Evolutionary conservation across 2,113 vertebrate genomes (phyloP).

Genomic region (Misgurnus mizolepis): DNA sequence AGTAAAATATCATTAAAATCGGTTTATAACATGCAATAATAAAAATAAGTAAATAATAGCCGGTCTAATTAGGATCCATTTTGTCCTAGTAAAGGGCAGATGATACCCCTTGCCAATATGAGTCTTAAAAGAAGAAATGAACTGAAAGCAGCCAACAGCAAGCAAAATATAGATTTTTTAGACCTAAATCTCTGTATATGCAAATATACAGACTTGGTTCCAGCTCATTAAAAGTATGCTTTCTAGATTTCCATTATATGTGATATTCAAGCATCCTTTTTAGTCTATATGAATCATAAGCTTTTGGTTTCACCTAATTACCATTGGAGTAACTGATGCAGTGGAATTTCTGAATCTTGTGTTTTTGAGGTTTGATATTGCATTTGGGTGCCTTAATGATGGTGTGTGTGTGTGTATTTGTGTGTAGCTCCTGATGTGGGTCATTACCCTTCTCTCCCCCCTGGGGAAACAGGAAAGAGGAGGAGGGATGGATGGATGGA

Average conservation of each 20-base stretch:
- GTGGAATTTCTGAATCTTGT: slow-evolving; percentile 69
- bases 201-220: background rate
- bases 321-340: slow-evolving; percentile 20
- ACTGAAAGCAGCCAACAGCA: background rate
- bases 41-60: background rate
- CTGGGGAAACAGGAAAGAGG: slow-evolving; percentile 65
- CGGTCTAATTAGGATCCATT: no score
- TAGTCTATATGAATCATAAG: background rate
- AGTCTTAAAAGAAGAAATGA: background rate
- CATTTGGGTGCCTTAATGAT: slow-evolving; percentile 64
- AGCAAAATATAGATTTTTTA: background rate
- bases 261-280: background rate
- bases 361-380: slow-evolving; percentile 66
- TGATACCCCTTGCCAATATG: background rate
- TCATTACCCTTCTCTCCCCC: slow-evolving; percentile 75
- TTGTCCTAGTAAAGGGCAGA: no score
- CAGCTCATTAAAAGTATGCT: background rate
- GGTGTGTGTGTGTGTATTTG: slow-evolving; percentile 49
- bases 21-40: background rate
- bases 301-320: slow-evolving; percentile 7
- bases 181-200: background rate
- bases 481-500: slow-evolving; percentile 60
- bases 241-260: background rate
- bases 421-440: slow-evolving; percentile 74
- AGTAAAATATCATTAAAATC: background rate